A percentile compares a stretch with the other conserved stretches of the same genome.
Conservation (phyloP, 2,888 invertebrate genomes). For the Vannuccia rotundouncinata region DNA sequence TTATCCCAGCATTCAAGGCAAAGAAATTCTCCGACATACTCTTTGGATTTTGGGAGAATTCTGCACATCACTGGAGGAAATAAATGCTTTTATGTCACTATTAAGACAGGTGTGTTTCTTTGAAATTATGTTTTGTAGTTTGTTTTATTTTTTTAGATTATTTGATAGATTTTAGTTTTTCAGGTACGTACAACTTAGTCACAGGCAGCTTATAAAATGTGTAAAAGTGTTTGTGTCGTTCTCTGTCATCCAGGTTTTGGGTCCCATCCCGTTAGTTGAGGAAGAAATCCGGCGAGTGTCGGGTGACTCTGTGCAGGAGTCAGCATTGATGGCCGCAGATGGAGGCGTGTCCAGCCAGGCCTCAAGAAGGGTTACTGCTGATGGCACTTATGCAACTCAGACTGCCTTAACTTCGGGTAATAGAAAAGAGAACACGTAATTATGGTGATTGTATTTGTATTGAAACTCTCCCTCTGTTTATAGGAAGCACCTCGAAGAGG, state of each 20-base stretch:
- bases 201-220: too few relatives aligned
- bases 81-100: slow-evolving; percentile 70
- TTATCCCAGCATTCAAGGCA: slow-evolving; percentile 71
- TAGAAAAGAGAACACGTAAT: background rate
- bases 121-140: background rate
- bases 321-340: slow-evolving; percentile 44
- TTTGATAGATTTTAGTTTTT: background rate
- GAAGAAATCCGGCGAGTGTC: slow-evolving; percentile 33
- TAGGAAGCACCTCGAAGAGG: background rate
- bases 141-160: background rate
- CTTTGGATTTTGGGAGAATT: slow-evolving; percentile 97
- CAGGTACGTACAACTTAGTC: too few relatives aligned
- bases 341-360: slow-evolving; percentile 41
- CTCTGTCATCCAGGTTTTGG: slow-evolving; percentile 34
- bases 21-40: slow-evolving; percentile 74
- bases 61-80: slow-evolving; percentile 70
- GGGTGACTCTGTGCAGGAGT: slow-evolving; percentile 42
- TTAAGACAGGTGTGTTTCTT: slow-evolving; percentile 61
- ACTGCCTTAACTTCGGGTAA: slow-evolving; percentile 76
- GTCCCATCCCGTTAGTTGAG: slow-evolving; percentile 37
- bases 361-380: slow-evolving; percentile 71
- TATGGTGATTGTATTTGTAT: background rate
- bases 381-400: slow-evolving; percentile 97
- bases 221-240: too few relatives aligned
- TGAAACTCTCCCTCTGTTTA: slow-evolving; percentile 45